Conservation (phyloP, 2,888 invertebrate genomes). For the Xestoiulus laeticollis region DNA sequence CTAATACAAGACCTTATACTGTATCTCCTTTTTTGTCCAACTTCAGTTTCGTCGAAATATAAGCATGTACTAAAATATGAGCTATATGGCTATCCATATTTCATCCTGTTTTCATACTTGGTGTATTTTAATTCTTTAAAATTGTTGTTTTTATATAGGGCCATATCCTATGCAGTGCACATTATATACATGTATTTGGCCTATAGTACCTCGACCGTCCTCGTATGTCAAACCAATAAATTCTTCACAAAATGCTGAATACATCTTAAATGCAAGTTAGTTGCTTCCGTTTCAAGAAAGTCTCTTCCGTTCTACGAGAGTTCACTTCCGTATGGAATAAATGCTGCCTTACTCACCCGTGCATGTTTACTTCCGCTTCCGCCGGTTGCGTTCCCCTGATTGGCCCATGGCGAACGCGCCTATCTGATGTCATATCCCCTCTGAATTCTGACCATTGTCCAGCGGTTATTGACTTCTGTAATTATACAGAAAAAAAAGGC, state of each 20-base stretch:
- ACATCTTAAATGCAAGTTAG: neutral
- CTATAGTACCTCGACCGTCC: too few relatives aligned
- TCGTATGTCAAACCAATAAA: neutral
- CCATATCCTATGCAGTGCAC: too few relatives aligned
- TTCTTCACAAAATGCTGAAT: neutral
- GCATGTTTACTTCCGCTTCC: neutral
- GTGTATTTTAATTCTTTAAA: too few relatives aligned
- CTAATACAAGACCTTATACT: too few relatives aligned
- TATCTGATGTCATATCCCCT: neutral
- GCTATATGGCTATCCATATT: too few relatives aligned
- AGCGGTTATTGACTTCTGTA: neutral
- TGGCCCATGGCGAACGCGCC: slow-evolving; percentile 1
- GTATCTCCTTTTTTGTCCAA: too few relatives aligned
- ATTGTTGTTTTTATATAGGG: too few relatives aligned
- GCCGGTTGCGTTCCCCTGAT: slow-evolving; percentile 4
- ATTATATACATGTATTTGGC: too few relatives aligned
- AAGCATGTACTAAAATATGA: too few relatives aligned
- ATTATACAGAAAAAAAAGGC: neutral
- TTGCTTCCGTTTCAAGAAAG: neutral
- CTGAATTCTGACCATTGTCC: slow-evolving; percentile 21
- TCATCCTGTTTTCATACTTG: too few relatives aligned
- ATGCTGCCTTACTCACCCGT: neutral
- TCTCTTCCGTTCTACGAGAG: neutral
- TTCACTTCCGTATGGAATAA: neutral
- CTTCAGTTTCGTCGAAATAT: too few relatives aligned